Base-by-base conservation (phyloP, 2,888 invertebrate species). In the Bellardia bayeri region DNA sequence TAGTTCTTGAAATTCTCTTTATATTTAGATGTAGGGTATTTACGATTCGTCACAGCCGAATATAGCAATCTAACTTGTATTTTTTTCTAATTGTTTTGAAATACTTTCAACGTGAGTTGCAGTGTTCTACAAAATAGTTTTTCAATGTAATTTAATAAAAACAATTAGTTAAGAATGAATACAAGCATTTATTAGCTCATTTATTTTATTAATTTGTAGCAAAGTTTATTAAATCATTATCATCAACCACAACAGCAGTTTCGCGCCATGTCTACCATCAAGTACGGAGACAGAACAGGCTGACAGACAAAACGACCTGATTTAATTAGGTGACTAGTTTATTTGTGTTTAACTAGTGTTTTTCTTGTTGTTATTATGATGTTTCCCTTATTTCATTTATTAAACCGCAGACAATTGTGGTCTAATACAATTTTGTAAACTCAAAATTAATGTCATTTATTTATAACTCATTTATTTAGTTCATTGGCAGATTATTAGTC, bases 401-500 rank as follows among this genome's bases (percentile, higher is more conserved):
- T 30, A 51, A 82, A 79, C 78, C 82, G 37, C 82, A 68, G 45
- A 11, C 56, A 75, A 82, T 56, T 86, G 86, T 54, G 86, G 86
- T 82, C 49, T 42, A 11, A 75, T 37, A 63, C 79, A 79, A 56
- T 16, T 40, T 71, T 63, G 5, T 82, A 16, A 11, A 23, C 42
- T n/a, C 30, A 45, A 45, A 37, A 9, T 42, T 11, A 23, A 68
- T 66, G 30, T 68, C 42, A 68, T 58, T 30, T 33, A 69, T 54
- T 51, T 71, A 16, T 30, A 51, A 80, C 9, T 33, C 23, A 61
- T 71, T 71, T 69, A 58, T 40, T 42, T 40, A 76, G 16, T 13
- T 40, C 13, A 63, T 49, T 2, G 16, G 14, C 42, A 23, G 33
- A 40, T 23, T 71, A 51, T 58, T 42, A 51, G 49, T 30, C 16